Evolutionary conservation across 2,888 invertebrate genomes (phyloP).

Genomic region (Cosmia pyralina): DNA sequence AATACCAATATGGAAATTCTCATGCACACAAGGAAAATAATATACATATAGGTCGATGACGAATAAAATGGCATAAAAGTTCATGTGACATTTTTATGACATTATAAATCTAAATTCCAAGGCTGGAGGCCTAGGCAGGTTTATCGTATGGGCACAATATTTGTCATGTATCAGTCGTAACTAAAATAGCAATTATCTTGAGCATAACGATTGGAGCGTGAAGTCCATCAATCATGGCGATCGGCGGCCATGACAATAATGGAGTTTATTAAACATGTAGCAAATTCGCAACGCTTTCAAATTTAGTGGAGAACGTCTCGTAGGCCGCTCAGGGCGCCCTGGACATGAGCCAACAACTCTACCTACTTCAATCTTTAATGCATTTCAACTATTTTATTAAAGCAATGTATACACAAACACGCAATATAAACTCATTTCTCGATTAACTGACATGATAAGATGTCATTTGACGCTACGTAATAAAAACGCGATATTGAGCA

Average conservation of each 20-base stretch:
- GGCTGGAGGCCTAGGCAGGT: constrained; percentile 33
- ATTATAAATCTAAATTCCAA: constrained; percentile 33
- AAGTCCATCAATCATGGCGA: constrained; percentile 63
- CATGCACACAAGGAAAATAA: constrained; percentile 41
- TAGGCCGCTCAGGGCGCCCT: constrained; percentile 69
- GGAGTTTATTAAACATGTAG: constrained; percentile 70
- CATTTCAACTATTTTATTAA: constrained; percentile 74
- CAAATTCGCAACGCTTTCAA: constrained; percentile 77
- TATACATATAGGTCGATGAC: constrained; percentile 33
- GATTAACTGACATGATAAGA: constrained; percentile 56
- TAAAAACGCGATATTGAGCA: constrained; percentile 45
- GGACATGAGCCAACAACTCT: constrained; percentile 73
- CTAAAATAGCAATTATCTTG: constrained; percentile 60
- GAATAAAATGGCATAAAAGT: constrained; percentile 47
- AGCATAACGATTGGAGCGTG: constrained; percentile 53
- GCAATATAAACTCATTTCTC: constrained; percentile 51
- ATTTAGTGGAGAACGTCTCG: constrained; percentile 66
- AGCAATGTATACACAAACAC: constrained; percentile 61
- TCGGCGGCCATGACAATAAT: constrained; percentile 64
- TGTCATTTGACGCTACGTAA: constrained; percentile 52
- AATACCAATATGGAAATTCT: constrained; percentile 25
- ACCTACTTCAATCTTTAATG: constrained; percentile 76
- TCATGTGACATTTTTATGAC: constrained; percentile 43
- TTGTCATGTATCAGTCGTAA: constrained; percentile 36
- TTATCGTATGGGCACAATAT: constrained; percentile 28